Base-by-base conservation (phyloP, 2,797 vertebrate species). In the Pyrocephalus nanus region DNA sequence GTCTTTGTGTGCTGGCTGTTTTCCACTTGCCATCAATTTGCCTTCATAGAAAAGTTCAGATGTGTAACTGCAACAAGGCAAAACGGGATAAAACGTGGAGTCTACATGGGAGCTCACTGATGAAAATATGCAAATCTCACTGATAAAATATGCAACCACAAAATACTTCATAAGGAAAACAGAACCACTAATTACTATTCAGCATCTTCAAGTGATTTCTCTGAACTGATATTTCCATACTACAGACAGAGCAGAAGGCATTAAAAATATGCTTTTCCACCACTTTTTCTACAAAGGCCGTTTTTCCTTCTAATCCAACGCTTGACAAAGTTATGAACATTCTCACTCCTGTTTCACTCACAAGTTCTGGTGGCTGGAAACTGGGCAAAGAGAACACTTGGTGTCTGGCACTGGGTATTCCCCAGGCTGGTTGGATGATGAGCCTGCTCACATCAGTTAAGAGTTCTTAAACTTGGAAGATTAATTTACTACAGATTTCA, bases 1-100 rank as follows among this genome's bases (percentile, higher is more conserved):
- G 97, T 99, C 99, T 96, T 99, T 99, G 97, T 99, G 99, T 47
- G 98, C 98, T 40, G 99, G 99, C 90, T 99, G 99, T 97, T 99
- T 99, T 86, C 99, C 99, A 97, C 99, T 99, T 91, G 99, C 99
- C 99, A 99, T 99, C 97, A 99, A 97, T 97, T 99, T 99, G 91
- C 99, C 99, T 95, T 99, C 99, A 89, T 99, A 99, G 98, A 99
- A 99, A 95, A 99, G 98, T 96, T 99, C 99, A 10, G 99, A 99
- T 36, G 99, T 99, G 87, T 99, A 99, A 98, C 99, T 99, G 97
- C 22, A 95, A 88, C 40, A n/a, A 91, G 81, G 78, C 60, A 95
- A 94, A 96, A 94, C 43, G 91, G 82, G 92, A 75, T 77, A 94
- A 93, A 95, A 94, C 47, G 74, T 89, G 74, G 90, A 93, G 92